These are phyloP conservation scores for Nesospiza acunhae DNA, from an alignment of 2,113 vertebrate genomes.

Conservation along the genomic window DNA sequence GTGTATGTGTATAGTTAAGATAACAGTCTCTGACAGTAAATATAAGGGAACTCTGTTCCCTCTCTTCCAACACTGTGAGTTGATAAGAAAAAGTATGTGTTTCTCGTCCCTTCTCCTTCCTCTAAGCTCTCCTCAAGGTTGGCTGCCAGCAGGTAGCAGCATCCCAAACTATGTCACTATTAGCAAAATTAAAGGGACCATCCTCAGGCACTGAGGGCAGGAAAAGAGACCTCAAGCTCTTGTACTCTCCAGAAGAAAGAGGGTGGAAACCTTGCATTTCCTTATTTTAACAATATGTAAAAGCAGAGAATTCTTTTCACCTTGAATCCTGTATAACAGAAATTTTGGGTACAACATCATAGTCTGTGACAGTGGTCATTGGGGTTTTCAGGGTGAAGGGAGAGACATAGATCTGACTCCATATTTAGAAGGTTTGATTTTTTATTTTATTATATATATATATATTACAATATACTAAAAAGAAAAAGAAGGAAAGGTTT, in stretches of 20 bases:
- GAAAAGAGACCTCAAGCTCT: not conserved
- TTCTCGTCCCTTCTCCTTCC: not conserved
- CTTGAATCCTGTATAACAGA: not conserved
- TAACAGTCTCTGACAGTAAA: fast-evolving
- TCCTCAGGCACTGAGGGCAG: not conserved
- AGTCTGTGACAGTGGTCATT: not conserved
- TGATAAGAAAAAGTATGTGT: not conserved
- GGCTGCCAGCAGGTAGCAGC: not conserved
- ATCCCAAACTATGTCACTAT: not conserved
- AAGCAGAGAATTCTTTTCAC: not conserved
- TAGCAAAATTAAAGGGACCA: not conserved
- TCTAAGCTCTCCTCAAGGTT: fast-evolving
- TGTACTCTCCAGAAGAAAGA: not conserved
- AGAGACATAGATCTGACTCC: too few species aligned
- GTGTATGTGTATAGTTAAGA: not conserved
- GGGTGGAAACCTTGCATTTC: not conserved
- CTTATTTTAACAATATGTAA: not conserved
- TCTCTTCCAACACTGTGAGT: not conserved
- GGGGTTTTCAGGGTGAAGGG: too few species aligned
- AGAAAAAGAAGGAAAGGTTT: too few species aligned
- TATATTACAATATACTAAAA: too few species aligned
- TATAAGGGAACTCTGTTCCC: not conserved
- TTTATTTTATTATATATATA: too few species aligned
- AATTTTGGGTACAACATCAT: not conserved
- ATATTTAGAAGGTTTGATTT: too few species aligned